Evolutionary conservation across 2,113 vertebrate species (phyloP).

Genomic region (Bostrychus sinensis): DNA sequence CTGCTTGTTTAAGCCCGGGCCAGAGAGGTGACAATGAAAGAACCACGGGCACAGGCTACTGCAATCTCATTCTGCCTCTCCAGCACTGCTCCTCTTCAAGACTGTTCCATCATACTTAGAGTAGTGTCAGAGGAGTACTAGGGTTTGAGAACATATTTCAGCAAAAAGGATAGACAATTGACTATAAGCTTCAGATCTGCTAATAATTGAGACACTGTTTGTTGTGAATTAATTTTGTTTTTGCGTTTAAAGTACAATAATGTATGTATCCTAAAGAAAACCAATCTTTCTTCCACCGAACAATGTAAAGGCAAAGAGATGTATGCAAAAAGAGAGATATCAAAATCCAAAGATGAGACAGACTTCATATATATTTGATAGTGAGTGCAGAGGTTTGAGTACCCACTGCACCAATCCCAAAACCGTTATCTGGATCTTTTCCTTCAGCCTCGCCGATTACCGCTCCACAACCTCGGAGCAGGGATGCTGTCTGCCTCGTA

Average conservation of each 20-base stretch:
- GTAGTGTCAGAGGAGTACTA: no score
- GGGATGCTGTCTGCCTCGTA: constrained; percentile 76
- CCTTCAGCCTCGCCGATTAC: constrained; percentile 69
- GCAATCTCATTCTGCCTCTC: constrained; percentile 55
- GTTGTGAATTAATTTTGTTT: no score
- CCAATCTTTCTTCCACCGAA: no score
- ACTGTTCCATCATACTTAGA: constrained; percentile 24
- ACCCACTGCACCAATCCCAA: constrained; percentile 47
- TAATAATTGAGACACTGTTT: no score
- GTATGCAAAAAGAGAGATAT: constrained; percentile 3
- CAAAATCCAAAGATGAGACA: constrained; percentile 5
- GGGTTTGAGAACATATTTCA: no score
- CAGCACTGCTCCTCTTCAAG: constrained; percentile 42
- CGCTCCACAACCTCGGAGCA: constrained; percentile 65
- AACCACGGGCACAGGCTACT: constrained; percentile 53
- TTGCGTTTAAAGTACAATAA: no score
- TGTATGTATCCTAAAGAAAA: no score
- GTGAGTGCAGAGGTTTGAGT: constrained; percentile 42
- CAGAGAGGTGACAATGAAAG: constrained; percentile 57
- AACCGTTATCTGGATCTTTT: constrained; percentile 69
- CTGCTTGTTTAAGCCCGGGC: constrained; percentile 67
- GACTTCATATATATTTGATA: constrained; percentile 36
- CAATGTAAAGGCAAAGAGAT: background rate
- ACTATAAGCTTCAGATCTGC: no score
- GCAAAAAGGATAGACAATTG: no score